Evolutionary conservation across 2,113 vertebrate genomes (phyloP), one percentile per base, ranked within the genome.

Genomic region (Salvelinus sp.): DNA sequence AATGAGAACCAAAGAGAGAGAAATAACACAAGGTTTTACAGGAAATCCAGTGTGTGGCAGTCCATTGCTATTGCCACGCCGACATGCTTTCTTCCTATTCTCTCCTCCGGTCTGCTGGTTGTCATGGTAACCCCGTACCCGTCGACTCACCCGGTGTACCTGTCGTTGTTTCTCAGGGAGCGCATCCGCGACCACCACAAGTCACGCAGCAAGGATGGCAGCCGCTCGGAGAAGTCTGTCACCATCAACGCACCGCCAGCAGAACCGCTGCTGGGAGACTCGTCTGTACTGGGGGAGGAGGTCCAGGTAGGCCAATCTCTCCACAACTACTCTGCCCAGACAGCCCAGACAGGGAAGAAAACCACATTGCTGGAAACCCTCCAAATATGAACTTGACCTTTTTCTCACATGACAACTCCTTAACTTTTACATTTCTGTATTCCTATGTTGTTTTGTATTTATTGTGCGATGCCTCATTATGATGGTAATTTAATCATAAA

Each of bases 161-260:
- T 80, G 9, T 79, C 33, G 48, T 70, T 79, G 50, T 68, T 80
- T 23, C 78, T 27, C 76, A 95, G 95, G 58, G 93, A 96, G 85
- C 94, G 96, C 88, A 97, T 93, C 78, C 94, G 95, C 50, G 96
- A 98, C 79, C 94, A 95, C 68, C 97, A 97, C 91, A 98, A 97
- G 92, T 92, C 95, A 0, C 94, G 95, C 68, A 96, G 88, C 91
- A 98, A 97, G 90, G 97, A 97, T 77, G 92, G 94, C 79, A 93
- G 94, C 79, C 95, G 95, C 22, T 96, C 95, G 0, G 97, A 98
- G 89, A 98, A 98, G 85, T 97, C 97, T 0, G 96, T 98, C 69
- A 99, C 96, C 0, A 98, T 98, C 76, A 96, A 97, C 84, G 92
- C 96, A 0, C 94, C 96, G n/a, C 94, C 95, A 0, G 95, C 94